Evolutionary conservation across 2,797 vertebrate genomes (phyloP), one percentile per base, ranked within the genome.

Genomic region (Coregonus suidteri): DNA sequence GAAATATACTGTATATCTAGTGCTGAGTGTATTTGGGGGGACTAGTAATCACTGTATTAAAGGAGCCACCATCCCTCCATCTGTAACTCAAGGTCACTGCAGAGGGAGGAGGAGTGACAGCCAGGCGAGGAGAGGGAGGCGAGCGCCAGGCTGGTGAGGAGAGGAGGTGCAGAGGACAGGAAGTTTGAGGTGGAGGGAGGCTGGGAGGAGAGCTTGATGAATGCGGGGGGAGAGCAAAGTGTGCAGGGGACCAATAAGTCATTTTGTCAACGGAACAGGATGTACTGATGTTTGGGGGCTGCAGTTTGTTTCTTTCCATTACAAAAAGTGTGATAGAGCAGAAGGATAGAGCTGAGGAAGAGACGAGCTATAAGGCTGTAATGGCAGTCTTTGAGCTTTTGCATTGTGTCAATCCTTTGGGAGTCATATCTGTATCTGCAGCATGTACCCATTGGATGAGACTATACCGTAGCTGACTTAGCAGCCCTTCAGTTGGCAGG

Each of bases 51-150:
- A 18, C 52, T 30, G 79, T 79, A 82, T 87, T 82, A 77, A 64
- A 73, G 86, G 59, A 73, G 79, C 80, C 82, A 80, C 86, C 85
- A 77, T 88, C 84, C 77, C 81, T 80, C 83, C 83, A 82, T 89
- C 79, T 85, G 6, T 64, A 66, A 87, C 84, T 92, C 91, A 94
- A 93, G 92, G 93, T 93, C 93, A 90, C 75, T 80, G 89, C 20
- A 64, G 59, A 64, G 85, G 78, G 87, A 84, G 86, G 80, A 89
- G 51, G 86, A 86, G 82, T 89, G 90, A 90, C 84, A 84, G 82
- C 87, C 87, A 90, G 82, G 41, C 68, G 30, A 72, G 67, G 13
- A 31, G 20, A 25, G 41, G 70, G 87, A 90, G 56, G 56, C 68
- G 15, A 72, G 71, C 14, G 47, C 18, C 37, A 15, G 70, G 13